Base-by-base conservation (phyloP, 2,113 vertebrate genomes). In the Gambusia affinis region DNA sequence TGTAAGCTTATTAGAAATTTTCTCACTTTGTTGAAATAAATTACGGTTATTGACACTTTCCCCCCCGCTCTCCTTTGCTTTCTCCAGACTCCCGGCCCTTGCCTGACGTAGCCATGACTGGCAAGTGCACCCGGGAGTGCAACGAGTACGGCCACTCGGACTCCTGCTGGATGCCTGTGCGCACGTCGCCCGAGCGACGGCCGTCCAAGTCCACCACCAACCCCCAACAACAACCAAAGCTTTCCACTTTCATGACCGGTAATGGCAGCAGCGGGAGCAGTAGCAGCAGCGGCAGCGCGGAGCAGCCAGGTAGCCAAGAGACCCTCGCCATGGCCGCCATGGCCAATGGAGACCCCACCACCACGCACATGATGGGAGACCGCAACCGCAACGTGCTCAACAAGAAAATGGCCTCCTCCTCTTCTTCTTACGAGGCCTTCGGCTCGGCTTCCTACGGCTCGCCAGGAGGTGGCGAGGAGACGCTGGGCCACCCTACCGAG, bases 131-230 rank as follows among this genome's bases (percentile, higher is more conserved):
- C 62, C 95, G 97, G 77, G 98, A 99, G 91, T 99, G 98, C 85
- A 97, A 98, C 73, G 98, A 99, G 88, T 99, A 98, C 0, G 97
- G 98, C 93, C 98, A 99, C 95, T 99, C 98, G 14, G 98, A 99
- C 89, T 97, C 98, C 94, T 99, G 98, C 94, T 99, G 98, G 98
- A 99, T 99, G 98, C 98, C 98, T 5, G 98, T 99, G 87, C 97
- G 96, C 88, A 99, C 97, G 75, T 99, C 98, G 87, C 98, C 98
- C 0, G 98, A 99, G 93, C 95, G 96, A 85, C 97, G 97, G 91
- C 96, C 94, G 80, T 91, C 92, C 90, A 98, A 97, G 92, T 97
- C 91, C 30, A 89, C 91, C 87, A 87, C 88, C 86, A 91, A 71
- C 83, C 87, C 91, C 35, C 92, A 94, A 90, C 97, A 97, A 95